phyloP scores from a whole-genome alignment of 2,113 vertebrate species.

The Pipra filicauda region DNA sequence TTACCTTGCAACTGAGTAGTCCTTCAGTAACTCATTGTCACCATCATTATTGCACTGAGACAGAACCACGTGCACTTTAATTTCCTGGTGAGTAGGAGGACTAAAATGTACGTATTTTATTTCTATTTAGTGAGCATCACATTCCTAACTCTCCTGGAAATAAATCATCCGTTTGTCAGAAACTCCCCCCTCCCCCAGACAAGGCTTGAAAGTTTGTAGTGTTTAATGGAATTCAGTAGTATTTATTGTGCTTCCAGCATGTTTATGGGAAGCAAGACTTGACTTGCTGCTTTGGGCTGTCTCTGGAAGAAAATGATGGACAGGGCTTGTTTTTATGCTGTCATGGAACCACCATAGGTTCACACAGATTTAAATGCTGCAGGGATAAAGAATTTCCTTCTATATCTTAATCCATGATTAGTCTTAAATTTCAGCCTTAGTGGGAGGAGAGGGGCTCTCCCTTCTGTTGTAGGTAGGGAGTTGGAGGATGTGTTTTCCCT shows the following conservation, averaged over 20 bases:
- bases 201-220: background rate
- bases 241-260: background rate
- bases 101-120: background rate
- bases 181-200: background rate
- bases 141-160: background rate
- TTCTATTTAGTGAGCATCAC: background rate
- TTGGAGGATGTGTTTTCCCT: background rate
- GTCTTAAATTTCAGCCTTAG: constrained; percentile 5
- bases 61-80: rapidly evolving
- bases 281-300: constrained; percentile 4
- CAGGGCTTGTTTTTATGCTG: background rate
- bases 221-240: background rate
- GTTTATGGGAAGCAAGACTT: background rate
- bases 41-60: rapidly evolving
- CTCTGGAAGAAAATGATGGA: background rate
- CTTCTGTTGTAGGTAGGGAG: background rate
- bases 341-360: background rate
- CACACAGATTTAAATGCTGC: background rate
- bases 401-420: background rate
- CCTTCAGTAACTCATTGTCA: background rate
- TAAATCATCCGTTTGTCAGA: constrained; percentile 9
- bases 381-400: background rate
- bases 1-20: rapidly evolving
- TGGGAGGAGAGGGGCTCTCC: background rate
- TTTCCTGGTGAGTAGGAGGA: background rate